A percentile compares a stretch with the other conserved stretches of the same genome.
Evolutionary conservation across 2,113 vertebrate species (phyloP).

Genomic region (Myotis yumanensis): DNA sequence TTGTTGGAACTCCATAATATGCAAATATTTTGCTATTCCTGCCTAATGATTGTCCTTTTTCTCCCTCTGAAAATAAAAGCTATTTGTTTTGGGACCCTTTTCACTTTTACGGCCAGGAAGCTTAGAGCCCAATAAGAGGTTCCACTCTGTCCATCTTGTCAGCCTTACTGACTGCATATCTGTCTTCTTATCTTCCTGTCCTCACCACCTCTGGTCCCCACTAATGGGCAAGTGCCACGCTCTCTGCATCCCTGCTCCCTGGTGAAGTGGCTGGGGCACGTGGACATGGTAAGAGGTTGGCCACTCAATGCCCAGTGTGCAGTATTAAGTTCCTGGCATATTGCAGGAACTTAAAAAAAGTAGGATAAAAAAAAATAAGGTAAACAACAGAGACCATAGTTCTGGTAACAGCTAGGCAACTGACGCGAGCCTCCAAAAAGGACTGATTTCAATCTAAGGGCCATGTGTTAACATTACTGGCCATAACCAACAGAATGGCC

Average conservation of each 20-base stretch:
- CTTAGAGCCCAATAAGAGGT: not conserved
- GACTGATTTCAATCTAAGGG: not conserved
- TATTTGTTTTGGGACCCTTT: not conserved
- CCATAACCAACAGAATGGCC: not conserved
- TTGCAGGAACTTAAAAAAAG: not conserved
- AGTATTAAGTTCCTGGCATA: not conserved
- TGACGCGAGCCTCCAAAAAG: rapidly evolving
- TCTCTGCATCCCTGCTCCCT: not conserved
- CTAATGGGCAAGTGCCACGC: rapidly evolving
- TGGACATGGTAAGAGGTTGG: rapidly evolving
- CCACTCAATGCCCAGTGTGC: too few species aligned
- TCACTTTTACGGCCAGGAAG: not conserved
- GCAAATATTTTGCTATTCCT: not conserved
- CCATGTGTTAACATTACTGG: rapidly evolving
- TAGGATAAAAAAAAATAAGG: not conserved
- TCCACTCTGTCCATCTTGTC: not conserved
- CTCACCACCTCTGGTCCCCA: not conserved
- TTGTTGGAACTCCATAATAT: not conserved
- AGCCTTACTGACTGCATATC: not conserved
- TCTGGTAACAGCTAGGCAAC: not conserved
- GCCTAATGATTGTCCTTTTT: not conserved
- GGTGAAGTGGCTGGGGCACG: rapidly evolving
- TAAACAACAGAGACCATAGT: rapidly evolving
- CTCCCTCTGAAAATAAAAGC: not conserved
- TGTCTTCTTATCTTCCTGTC: not conserved